Evolutionary conservation across 2,113 vertebrate genomes (phyloP).

Genomic region (Oreochromis spilurus): DNA sequence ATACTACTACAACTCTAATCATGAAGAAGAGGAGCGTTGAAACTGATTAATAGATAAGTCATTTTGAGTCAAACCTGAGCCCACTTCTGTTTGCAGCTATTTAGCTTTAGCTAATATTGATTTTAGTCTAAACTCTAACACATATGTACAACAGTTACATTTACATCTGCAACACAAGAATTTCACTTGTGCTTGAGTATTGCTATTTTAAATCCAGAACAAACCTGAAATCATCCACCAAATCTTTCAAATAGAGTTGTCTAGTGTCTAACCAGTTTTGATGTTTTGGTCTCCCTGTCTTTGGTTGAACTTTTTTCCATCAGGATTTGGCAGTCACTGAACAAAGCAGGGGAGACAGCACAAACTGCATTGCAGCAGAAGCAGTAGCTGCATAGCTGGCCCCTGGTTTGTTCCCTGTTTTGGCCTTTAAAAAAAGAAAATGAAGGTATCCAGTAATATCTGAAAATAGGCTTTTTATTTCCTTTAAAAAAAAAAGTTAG

Average conservation of each 20-base stretch:
- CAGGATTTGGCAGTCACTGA: background rate
- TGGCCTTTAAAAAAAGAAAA: background rate
- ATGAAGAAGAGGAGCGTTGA: background rate
- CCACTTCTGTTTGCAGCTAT: background rate
- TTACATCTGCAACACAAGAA: background rate
- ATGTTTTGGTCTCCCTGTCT: background rate
- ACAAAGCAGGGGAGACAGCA: background rate
- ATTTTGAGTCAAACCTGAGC: background rate
- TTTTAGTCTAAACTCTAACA: background rate
- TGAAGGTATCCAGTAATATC: fast-evolving
- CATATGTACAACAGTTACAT: background rate
- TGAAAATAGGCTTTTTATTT: background rate
- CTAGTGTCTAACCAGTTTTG: background rate
- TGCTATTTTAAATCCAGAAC: fast-evolving
- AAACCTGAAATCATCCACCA: background rate
- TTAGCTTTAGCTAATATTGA: background rate
- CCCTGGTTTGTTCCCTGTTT: background rate
- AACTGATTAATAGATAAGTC: fast-evolving
- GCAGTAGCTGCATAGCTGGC: fast-evolving
- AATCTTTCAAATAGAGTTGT: background rate
- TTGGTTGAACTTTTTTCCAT: background rate
- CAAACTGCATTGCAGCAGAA: background rate
- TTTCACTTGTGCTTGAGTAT: background rate
- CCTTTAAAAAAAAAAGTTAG: background rate
- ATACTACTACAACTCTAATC: background rate